Evolutionary conservation across 2,797 vertebrate genomes (phyloP).

Genomic region (Onychomys arenicola): DNA sequence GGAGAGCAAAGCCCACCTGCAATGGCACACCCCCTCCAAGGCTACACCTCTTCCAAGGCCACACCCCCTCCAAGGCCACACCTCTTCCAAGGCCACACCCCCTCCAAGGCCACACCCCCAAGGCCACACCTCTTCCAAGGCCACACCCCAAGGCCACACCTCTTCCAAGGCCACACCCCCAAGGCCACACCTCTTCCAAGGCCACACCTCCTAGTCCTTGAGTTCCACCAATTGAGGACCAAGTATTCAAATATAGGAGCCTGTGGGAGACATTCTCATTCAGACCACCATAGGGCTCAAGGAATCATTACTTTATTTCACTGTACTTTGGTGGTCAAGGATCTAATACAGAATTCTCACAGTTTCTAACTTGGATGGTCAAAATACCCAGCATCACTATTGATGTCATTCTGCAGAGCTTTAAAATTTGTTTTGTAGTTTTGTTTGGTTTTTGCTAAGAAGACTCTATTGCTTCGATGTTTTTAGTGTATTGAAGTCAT

Average conservation of each 20-base stretch:
- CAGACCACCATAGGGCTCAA: rapidly evolving
- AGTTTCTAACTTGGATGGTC: background rate
- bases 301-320: background rate
- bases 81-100: too few relatives aligned
- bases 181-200: too few relatives aligned
- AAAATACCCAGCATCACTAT: background rate
- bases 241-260: background rate
- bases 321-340: background rate
- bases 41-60: too few relatives aligned
- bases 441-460: background rate
- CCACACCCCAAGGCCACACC: too few relatives aligned
- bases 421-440: background rate
- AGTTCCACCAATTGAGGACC: background rate
- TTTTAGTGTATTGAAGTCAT: background rate
- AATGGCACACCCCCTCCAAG: background rate
- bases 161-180: too few relatives aligned
- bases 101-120: too few relatives aligned
- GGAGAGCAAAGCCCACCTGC: background rate
- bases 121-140: too few relatives aligned
- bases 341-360: background rate
- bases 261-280: background rate
- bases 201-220: background rate
- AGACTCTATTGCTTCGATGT: background rate
- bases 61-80: too few relatives aligned
- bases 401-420: background rate